These are phyloP conservation scores for Seriola quinqueradiata DNA, from an alignment of 2,113 vertebrate genomes.

Conservation along the genomic window DNA sequence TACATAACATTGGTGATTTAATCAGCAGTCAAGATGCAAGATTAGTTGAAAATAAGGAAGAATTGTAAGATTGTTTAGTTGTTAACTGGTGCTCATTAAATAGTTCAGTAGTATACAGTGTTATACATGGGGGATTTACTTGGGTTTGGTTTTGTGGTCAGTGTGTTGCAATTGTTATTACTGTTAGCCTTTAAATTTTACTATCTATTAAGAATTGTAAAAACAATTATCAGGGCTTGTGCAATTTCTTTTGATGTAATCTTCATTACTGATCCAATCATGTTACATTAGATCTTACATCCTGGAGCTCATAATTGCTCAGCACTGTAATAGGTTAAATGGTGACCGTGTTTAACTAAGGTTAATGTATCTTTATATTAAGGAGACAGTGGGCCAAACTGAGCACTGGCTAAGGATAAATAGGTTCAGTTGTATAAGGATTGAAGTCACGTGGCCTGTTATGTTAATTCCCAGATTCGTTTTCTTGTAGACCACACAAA, in stretches of 20 bases:
- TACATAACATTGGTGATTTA: too few species aligned
- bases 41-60: too few species aligned
- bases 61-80: background rate
- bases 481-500: background rate
- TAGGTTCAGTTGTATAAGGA: constrained; percentile 7
- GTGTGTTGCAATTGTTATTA: background rate
- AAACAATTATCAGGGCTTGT: background rate
- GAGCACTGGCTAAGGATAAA: constrained; percentile 14
- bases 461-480: background rate
- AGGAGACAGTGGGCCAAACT: constrained; percentile 4
- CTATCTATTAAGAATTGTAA: background rate
- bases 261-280: background rate
- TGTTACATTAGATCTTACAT: background rate
- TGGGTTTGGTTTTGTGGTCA: constrained; percentile 1
- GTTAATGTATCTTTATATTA: constrained; percentile 28
- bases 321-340: background rate
- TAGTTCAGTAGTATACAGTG: background rate
- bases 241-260: background rate
- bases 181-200: background rate
- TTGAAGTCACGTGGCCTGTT: constrained; percentile 5
- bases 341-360: constrained; percentile 8
- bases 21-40: too few species aligned
- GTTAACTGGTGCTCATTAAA: constrained; percentile 2
- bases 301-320: background rate
- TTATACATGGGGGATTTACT: background rate